A percentile compares a stretch with the other conserved stretches of the same genome.
Conservation (phyloP, 2,888 invertebrate genomes). For the Heliconius charithonia region DNA sequence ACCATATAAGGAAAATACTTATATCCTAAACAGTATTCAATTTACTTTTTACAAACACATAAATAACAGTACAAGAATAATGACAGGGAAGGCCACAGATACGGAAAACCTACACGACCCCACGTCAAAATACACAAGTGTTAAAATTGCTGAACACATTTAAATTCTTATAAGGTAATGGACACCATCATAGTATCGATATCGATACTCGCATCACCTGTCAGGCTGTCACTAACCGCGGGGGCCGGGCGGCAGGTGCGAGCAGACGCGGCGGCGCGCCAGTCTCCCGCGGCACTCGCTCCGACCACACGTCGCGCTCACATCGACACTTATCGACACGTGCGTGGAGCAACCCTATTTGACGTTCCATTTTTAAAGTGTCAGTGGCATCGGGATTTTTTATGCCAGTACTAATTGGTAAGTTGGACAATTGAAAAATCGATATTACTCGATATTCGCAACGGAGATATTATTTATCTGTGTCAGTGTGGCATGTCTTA, state of each 20-base stretch:
- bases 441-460: slow-evolving; percentile 27
- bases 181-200: slow-evolving; percentile 61
- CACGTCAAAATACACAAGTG: slow-evolving; percentile 10
- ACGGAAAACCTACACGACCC: background rate
- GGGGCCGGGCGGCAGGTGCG: slow-evolving; percentile 76
- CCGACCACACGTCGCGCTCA: slow-evolving; percentile 70
- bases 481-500: slow-evolving; percentile 47
- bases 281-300: slow-evolving; percentile 76
- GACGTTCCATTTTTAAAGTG: slow-evolving; percentile 67
- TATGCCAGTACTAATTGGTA: slow-evolving; percentile 55
- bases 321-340: slow-evolving; percentile 68
- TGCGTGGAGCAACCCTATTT: slow-evolving; percentile 77
- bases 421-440: slow-evolving; percentile 34
- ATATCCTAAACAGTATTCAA: background rate
- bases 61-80: background rate
- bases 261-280: slow-evolving; percentile 80
- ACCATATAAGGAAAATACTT: background rate
- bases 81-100: background rate
- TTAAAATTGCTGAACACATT: slow-evolving; percentile 28
- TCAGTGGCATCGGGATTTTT: slow-evolving; percentile 68
- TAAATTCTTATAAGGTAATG: slow-evolving; percentile 36
- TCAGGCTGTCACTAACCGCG: slow-evolving; percentile 69
- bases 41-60: background rate
- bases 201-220: slow-evolving; percentile 72
- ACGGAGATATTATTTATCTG: slow-evolving; percentile 44